phyloP scores from a whole-genome alignment of 2,888 invertebrate species.

The Ptilodon capucinus region DNA sequence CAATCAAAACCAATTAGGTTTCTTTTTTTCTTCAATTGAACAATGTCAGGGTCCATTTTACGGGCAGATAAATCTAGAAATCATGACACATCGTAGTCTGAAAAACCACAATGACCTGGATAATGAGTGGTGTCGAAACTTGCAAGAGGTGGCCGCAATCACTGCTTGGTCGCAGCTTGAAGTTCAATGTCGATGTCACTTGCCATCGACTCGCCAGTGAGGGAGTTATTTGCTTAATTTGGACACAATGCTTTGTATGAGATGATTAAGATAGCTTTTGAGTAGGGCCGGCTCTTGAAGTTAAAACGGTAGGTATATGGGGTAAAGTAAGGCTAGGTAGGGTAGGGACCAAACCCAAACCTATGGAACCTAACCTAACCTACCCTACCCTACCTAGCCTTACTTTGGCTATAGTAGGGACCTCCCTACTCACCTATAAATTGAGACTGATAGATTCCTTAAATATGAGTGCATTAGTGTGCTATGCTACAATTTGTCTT shows the following conservation, averaged over 20 bases:
- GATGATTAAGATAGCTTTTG: neutral
- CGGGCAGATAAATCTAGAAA: conserved; percentile 39
- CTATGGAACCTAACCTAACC: too few species aligned
- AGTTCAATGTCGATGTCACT: conserved; percentile 63
- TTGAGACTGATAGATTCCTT: too few species aligned
- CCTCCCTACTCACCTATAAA: too few species aligned
- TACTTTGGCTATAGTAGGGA: too few species aligned
- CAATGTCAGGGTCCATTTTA: conserved; percentile 41
- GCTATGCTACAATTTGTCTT: too few species aligned
- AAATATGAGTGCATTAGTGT: too few species aligned
- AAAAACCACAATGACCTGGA: conserved; percentile 57
- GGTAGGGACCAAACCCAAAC: too few species aligned
- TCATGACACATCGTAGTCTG: conserved; percentile 39
- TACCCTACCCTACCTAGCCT: too few species aligned
- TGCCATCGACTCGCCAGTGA: conserved; percentile 17
- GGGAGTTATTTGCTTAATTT: neutral
- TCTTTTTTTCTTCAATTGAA: conserved; percentile 9
- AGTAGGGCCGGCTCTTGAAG: too few species aligned
- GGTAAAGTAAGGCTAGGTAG: too few species aligned
- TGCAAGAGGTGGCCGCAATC: conserved; percentile 49
- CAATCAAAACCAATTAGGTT: neutral
- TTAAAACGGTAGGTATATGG: too few species aligned
- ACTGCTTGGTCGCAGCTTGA: conserved; percentile 32
- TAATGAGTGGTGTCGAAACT: conserved; percentile 49
- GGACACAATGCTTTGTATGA: neutral